phyloP scores from a whole-genome alignment of 2,888 invertebrate genomes.

The Blomia tropicalis region DNA sequence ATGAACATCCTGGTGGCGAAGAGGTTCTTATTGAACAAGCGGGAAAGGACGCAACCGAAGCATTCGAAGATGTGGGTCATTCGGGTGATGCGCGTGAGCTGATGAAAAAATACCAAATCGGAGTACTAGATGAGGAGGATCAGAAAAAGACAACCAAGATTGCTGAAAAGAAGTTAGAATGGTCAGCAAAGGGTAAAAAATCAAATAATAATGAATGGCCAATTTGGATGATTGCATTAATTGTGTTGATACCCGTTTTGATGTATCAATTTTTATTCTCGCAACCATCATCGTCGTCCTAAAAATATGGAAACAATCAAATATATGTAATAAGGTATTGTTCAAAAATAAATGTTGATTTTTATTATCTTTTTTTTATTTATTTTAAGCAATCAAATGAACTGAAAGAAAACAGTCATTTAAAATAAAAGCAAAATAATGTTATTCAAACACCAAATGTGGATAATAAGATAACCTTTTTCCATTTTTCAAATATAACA shows the following conservation, averaged over 20 bases:
- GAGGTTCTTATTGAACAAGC: slow-evolving; percentile 81
- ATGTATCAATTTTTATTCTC: not conserved
- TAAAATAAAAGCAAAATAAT: too few relatives aligned
- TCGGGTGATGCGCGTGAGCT: slow-evolving; percentile 88
- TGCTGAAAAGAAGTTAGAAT: not conserved
- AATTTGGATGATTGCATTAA: not conserved
- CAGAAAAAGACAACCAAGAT: not conserved
- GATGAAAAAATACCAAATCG: slow-evolving; percentile 78
- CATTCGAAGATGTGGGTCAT: slow-evolving; percentile 98
- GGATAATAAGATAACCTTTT: too few relatives aligned
- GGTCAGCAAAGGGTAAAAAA: not conserved
- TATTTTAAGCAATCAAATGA: too few relatives aligned
- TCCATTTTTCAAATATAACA: too few relatives aligned
- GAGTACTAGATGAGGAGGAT: slow-evolving; percentile 52
- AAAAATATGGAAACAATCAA: too few relatives aligned
- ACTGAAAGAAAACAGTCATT: too few relatives aligned
- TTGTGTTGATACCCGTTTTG: not conserved
- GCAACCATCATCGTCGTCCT: too few relatives aligned
- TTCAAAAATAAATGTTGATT: too few relatives aligned
- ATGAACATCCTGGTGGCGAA: slow-evolving; percentile 89
- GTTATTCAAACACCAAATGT: too few relatives aligned
- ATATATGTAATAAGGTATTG: too few relatives aligned
- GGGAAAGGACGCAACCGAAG: slow-evolving; percentile 76
- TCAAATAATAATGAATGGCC: not conserved
- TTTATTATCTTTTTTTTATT: too few relatives aligned